A percentile compares a stretch with the other conserved stretches of the same genome.
These are phyloP conservation scores for Aspiorhynchus laticeps DNA, from an alignment of 2,113 vertebrate species.

Conservation along the genomic window DNA sequence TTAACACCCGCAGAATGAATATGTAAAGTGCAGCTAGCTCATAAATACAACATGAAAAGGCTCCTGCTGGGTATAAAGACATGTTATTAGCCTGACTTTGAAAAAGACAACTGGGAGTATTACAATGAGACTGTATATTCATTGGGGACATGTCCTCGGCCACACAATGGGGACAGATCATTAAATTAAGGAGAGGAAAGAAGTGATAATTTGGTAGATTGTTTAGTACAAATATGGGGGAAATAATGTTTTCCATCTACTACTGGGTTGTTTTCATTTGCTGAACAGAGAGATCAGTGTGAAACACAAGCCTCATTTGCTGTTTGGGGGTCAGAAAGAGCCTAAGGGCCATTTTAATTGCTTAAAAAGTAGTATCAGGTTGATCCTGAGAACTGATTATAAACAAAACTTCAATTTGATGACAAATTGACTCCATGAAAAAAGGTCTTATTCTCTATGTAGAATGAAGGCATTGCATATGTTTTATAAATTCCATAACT, in stretches of 20 bases:
- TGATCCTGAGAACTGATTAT: not conserved
- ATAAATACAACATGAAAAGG: constrained; percentile 77
- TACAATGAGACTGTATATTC: constrained; percentile 60
- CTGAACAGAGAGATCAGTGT: constrained; percentile 35
- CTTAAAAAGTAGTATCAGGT: not conserved
- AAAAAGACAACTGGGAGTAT: constrained; percentile 65
- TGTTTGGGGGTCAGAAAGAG: not conserved
- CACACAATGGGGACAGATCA: constrained; percentile 56
- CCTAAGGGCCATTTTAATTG: not conserved
- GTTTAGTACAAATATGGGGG: constrained; percentile 52
- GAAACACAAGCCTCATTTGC: constrained; percentile 35
- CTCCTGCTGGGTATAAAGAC: constrained; percentile 68
- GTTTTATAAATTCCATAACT: not conserved
- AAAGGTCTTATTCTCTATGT: not conserved
- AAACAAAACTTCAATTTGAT: not conserved
- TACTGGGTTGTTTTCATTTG: constrained; percentile 30
- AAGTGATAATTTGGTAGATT: constrained; percentile 58
- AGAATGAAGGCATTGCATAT: not conserved
- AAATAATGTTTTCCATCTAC: constrained; percentile 41
- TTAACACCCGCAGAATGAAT: constrained; percentile 74
- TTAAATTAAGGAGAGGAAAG: constrained; percentile 59
- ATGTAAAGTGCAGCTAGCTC: constrained; percentile 76
- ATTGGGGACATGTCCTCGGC: constrained; percentile 56
- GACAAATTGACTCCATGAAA: not conserved
- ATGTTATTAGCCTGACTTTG: constrained; percentile 64